phyloP scores from a whole-genome alignment of 2,113 vertebrate genomes.

The Cheirogaleus medius region DNA sequence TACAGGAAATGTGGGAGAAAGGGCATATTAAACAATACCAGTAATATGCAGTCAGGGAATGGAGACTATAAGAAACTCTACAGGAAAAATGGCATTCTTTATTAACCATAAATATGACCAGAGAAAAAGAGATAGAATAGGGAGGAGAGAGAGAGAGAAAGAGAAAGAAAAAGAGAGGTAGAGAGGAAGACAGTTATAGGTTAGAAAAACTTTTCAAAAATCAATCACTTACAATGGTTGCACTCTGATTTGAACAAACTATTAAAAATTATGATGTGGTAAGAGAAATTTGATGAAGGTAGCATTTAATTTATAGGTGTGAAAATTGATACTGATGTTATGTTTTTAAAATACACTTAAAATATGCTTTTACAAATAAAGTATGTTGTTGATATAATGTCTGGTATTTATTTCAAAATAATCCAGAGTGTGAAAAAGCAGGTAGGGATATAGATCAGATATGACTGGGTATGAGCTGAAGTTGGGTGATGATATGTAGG shows the following conservation, averaged over 20 bases:
- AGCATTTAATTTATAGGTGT: background rate
- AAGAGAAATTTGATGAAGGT: background rate
- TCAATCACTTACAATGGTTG: background rate
- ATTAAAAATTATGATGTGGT: background rate
- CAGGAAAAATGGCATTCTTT: background rate
- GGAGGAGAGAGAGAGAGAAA: background rate
- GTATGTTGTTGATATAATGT: background rate
- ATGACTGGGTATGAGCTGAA: background rate
- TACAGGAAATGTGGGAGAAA: background rate
- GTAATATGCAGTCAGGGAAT: background rate
- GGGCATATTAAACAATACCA: background rate
- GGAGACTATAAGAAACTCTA: background rate
- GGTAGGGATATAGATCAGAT: background rate
- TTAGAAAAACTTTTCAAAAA: background rate
- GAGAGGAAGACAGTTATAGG: background rate
- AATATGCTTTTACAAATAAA: background rate
- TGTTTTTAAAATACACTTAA: background rate
- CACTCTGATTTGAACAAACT: background rate
- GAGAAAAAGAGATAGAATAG: background rate
- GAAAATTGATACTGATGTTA: background rate
- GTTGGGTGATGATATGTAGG: accelerated
- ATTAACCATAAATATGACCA: background rate
- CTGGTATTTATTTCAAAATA: background rate
- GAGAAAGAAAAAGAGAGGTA: background rate
- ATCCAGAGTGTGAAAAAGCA: background rate